Evolutionary conservation across 2,113 vertebrate species (phyloP).

Genomic region (Grantiella picta): DNA sequence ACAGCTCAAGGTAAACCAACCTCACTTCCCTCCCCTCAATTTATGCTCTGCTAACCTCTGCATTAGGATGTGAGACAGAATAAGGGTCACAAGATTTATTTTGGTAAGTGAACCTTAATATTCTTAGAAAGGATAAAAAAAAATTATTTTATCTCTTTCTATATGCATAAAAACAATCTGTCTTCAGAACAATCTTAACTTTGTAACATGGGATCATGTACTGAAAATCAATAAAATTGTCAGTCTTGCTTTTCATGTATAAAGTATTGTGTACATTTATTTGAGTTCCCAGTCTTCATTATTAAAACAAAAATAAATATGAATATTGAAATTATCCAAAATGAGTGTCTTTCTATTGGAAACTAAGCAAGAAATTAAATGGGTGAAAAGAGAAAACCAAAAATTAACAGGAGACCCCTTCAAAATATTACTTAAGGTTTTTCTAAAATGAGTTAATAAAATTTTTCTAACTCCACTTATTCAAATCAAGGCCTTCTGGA

Average conservation of each 20-base stretch:
- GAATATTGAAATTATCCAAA: background rate
- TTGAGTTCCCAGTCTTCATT: background rate
- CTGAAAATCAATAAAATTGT: background rate
- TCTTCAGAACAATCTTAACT: background rate
- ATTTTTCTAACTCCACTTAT: background rate
- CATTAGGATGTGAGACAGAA: background rate
- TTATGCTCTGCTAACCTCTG: background rate
- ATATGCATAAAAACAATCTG: background rate
- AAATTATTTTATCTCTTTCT: background rate
- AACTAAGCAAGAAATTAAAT: background rate
- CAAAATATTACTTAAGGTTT: background rate
- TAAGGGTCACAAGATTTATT: background rate
- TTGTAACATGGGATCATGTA: background rate
- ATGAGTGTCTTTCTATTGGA: background rate
- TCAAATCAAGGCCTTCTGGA: background rate
- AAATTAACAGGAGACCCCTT: background rate
- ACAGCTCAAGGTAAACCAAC: background rate
- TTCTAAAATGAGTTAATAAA: background rate
- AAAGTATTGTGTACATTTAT: background rate
- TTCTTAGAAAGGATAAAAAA: background rate
- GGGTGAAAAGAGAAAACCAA: background rate
- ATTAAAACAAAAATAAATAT: background rate
- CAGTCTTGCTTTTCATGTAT: background rate
- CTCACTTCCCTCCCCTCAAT: background rate
- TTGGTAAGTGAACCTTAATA: background rate